Base-by-base conservation (phyloP, 23 tunicate species). In the Clavelina lepadiformis region DNA sequence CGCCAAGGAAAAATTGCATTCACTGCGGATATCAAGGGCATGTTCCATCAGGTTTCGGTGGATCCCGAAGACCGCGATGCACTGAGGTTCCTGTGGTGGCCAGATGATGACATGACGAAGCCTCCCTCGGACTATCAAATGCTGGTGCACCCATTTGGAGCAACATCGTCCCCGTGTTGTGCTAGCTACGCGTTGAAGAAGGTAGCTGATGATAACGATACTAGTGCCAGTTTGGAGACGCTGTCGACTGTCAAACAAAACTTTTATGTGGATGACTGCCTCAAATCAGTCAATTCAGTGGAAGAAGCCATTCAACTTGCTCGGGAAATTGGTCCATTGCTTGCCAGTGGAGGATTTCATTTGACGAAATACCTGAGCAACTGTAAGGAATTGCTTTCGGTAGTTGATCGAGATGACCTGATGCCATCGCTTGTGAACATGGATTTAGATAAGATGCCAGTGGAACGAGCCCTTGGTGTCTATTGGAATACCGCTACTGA, bases 331-430 rank as follows among this genome's bases (percentile, higher is more conserved):
- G n/a, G n/a, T 6, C 20, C 3, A 6, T 24, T 51, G 22, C 60
- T 67, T 3, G 28, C 3, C 26, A 3, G 46, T 23, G 76, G 76
- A 11, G 83, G 83, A 11, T 77, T 77, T 20, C 58, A 77, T 3
- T 31, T 77, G 56, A 53, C 52, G 28, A 77, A 77, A 21, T 67
- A n/a, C n/a, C 58, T 67, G 3, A 23, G 35, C 11, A 67, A 67
- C 73, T 27, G 28, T 28, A 25, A 28, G 34, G 20, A 47, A 26
- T 35, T 67, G 3, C 8, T 67, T n/a, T n/a, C 15, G 22, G 25
- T 59, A 4, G 45, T 67, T 11, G 59, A 59, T 46, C 21, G 28
- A 49, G 35, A 26, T 5, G 33, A 54, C 28, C 56, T 13, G 24
- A 31, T 49, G 18, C 29, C 50, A 26, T 6, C 35, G 23, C n/a